Evolutionary conservation across 2,888 invertebrate species (phyloP).

Genomic region (Eueremaeus valkanovi): DNA sequence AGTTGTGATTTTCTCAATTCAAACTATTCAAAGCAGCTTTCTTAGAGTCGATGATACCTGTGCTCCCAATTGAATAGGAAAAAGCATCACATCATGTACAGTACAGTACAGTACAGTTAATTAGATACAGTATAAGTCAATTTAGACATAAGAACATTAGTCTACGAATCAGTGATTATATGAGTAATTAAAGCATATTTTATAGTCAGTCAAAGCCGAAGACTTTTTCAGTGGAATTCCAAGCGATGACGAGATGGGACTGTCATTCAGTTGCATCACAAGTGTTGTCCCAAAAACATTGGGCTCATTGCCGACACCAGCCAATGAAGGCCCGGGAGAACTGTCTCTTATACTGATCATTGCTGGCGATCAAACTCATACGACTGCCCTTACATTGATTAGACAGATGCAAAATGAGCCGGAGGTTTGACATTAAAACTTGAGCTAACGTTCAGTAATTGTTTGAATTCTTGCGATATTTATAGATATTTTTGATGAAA

Average conservation of each 20-base stretch:
- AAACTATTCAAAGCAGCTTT: neutral
- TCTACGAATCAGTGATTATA: no score
- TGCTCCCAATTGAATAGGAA: neutral
- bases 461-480: neutral
- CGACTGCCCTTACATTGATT: neutral
- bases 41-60: neutral
- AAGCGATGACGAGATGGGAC: neutral
- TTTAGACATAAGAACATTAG: neutral
- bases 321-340: neutral
- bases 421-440: neutral
- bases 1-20: neutral
- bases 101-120: no score
- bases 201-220: conserved; percentile 15
- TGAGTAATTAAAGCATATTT: neutral
- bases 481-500: conserved; percentile 28
- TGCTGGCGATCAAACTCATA: conserved; percentile 46
- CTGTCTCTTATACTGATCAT: conserved; percentile 55
- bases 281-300: conserved; percentile 47
- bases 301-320: conserved; percentile 28
- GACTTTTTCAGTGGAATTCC: conserved; percentile 36
- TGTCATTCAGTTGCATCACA: conserved; percentile 40
- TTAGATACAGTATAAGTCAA: neutral
- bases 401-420: conserved; percentile 14
- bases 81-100: no score
- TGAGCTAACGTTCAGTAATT: neutral